Base-by-base conservation (phyloP, 2,888 invertebrate genomes). In the Athrips mouffetella region DNA sequence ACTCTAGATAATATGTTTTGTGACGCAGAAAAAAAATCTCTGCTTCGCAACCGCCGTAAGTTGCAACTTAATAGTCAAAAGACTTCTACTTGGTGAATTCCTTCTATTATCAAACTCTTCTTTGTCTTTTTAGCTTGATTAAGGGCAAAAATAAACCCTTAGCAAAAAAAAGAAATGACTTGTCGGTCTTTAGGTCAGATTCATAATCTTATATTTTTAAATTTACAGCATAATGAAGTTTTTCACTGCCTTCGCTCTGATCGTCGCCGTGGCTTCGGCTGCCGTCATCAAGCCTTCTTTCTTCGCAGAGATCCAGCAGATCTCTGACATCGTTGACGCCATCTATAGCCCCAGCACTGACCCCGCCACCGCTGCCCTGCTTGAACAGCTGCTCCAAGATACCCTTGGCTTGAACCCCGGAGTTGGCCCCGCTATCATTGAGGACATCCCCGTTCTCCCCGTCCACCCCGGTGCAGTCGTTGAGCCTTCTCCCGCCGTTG, bases 181-280 rank as follows among this genome's bases (percentile, higher is more conserved):
- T n/a, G n/a, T n/a, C n/a, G 27, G 16, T 35, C 48, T 45, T 4
- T 49, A 46, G 11, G 29, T 18, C 33, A 31, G 33, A 5, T 31
- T 10, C n/a, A n/a, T 5, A 15, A 15, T 13, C 4, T 1, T 2
- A 13, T 39, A 3, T 23, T 39, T 39, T 40, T 15, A 31, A n/a
- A n/a, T 39, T 53, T 55, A 2, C 64, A 74, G 68, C 57, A 72
- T 62, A 37, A 82, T 82, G 82, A 80, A 81, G 72, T 77, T 63
- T 73, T 62, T 83, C 59, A 37, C 76, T 27, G 73, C 72, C 42
- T 60, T 83, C 60, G 73, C 76, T 39, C 60, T 78, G 35, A 62
- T 79, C 63, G 79, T 65, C 57, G 63, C 75, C 57, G 76, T 75
- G 67, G 76, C 78, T 42, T 70, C 74, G 54, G 75, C 73, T 53